Evolutionary conservation across 1,140 invertebrate species (phyloP).

Genomic region (Kradibia gibbosae): DNA sequence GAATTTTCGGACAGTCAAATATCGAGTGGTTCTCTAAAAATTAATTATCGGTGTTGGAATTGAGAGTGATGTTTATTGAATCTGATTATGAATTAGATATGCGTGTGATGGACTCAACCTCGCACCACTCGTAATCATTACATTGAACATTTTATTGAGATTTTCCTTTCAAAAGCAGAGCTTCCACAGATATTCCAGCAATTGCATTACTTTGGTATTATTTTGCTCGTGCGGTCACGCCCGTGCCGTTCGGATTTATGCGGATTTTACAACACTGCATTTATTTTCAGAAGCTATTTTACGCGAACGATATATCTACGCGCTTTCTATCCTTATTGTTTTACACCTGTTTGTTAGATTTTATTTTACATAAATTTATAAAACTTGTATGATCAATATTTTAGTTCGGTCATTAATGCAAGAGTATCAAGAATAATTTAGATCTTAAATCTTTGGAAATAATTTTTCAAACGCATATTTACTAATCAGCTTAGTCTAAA

Average conservation of each 20-base stretch:
- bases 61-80: neutral
- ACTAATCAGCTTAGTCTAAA: neutral
- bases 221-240: neutral
- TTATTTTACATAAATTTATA: neutral
- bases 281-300: neutral
- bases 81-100: neutral
- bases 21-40: neutral
- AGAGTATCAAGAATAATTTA: neutral
- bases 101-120: neutral
- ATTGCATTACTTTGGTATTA: neutral
- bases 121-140: neutral
- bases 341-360: neutral
- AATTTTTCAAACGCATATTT: neutral
- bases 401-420: neutral
- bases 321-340: neutral
- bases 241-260: conserved; percentile 22
- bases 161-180: neutral
- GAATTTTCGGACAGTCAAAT: neutral
- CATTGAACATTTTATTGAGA: neutral
- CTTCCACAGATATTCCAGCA: neutral
- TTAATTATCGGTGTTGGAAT: neutral
- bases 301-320: neutral
- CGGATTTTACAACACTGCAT: neutral
- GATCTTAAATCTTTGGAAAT: neutral
- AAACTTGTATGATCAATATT: neutral